Conservation (phyloP, 2,113 vertebrate species). For the Albula glossodonta region DNA sequence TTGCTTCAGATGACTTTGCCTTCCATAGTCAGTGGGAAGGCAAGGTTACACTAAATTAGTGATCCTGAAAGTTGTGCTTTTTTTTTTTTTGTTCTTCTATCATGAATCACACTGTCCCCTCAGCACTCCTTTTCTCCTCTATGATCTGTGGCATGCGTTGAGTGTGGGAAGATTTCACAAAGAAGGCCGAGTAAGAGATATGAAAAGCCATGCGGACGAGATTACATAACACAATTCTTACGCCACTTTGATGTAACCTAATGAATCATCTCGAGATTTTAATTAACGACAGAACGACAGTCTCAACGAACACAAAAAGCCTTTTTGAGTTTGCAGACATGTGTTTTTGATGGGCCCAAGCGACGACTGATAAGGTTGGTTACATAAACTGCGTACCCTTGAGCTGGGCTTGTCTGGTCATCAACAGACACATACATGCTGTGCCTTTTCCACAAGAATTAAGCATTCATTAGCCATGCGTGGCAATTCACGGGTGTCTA, state of each 20-base stretch:
- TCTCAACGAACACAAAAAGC: background rate
- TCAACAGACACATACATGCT: background rate
- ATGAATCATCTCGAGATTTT: background rate
- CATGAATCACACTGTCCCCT: background rate
- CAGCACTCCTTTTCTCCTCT: background rate
- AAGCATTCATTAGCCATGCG: background rate
- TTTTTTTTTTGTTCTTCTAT: background rate
- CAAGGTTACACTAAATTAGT: background rate
- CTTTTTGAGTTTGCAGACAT: background rate
- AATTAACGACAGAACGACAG: background rate
- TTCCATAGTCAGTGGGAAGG: background rate
- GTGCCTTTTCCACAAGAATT: background rate
- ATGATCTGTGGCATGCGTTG: background rate
- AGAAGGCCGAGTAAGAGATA: background rate
- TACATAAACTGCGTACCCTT: background rate
- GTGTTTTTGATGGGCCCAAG: background rate
- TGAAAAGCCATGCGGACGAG: background rate
- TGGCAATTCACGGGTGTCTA: background rate
- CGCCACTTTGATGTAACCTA: background rate
- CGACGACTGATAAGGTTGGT: too few relatives aligned
- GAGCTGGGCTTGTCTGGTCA: background rate
- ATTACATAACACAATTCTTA: background rate
- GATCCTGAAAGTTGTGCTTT: background rate
- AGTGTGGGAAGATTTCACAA: background rate
- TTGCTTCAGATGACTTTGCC: background rate